These are phyloP conservation scores for Burhinus bistriatus DNA, from an alignment of 2,113 vertebrate genomes.

Conservation along the genomic window DNA sequence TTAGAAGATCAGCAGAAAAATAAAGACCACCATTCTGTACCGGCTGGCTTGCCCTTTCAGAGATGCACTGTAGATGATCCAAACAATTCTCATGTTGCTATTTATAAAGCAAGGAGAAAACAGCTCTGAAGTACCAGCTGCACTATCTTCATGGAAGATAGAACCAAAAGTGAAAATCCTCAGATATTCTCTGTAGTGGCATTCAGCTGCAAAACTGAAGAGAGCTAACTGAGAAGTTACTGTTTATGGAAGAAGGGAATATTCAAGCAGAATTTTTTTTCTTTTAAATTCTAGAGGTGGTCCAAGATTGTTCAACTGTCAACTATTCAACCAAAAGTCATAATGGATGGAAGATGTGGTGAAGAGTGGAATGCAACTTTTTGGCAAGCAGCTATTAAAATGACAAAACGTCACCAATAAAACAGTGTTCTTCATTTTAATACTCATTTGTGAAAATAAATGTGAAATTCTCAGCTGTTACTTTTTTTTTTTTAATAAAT, in stretches of 20 bases:
- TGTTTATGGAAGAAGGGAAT: background rate
- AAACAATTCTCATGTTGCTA: background rate
- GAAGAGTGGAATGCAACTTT: background rate
- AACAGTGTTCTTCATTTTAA: background rate
- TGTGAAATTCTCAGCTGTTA: background rate
- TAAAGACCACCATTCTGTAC: background rate
- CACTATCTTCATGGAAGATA: background rate
- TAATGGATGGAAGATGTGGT: background rate
- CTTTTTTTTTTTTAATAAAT: background rate
- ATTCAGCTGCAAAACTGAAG: background rate
- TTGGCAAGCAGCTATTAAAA: slow-evolving; percentile 13
- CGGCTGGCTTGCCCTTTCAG: background rate
- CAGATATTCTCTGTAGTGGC: background rate
- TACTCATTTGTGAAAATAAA: background rate
- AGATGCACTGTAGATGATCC: background rate
- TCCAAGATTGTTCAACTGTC: background rate
- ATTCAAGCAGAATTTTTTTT: background rate
- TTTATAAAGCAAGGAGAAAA: background rate
- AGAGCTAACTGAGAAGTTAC: background rate
- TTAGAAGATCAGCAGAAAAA: background rate
- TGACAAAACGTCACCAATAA: slow-evolving; percentile 11
- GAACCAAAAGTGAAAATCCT: background rate
- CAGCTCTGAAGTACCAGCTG: background rate
- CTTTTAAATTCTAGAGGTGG: background rate
- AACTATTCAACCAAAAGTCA: background rate